Evolutionary conservation across 2,888 invertebrate genomes (phyloP).

Genomic region (Tetanocera ferruginea): DNA sequence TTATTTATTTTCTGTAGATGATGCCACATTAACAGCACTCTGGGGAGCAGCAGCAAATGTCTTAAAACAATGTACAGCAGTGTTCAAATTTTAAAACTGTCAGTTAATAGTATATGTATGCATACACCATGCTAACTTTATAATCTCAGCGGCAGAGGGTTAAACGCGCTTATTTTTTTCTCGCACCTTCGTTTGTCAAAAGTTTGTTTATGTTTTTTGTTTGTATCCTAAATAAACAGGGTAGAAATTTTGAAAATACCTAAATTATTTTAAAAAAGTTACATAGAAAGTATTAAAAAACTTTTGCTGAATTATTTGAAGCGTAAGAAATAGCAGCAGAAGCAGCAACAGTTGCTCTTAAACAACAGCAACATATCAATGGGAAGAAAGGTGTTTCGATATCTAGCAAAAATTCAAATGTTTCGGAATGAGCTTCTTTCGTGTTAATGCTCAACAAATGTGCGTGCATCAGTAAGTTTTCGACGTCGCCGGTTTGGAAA

Average conservation of each 20-base stretch:
- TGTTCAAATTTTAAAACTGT: too few species aligned
- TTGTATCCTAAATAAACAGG: too few species aligned
- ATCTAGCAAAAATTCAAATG: background rate
- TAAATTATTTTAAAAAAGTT: too few species aligned
- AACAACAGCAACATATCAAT: background rate
- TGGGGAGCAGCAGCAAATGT: background rate
- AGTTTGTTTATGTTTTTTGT: background rate
- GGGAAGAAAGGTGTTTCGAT: background rate
- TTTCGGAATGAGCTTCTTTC: background rate
- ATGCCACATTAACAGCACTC: slow-evolving; percentile 11
- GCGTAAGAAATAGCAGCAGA: too few species aligned
- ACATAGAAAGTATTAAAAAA: too few species aligned
- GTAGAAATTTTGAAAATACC: too few species aligned
- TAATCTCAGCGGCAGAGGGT: background rate
- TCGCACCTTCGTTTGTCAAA: slow-evolving; percentile 5
- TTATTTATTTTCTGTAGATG: slow-evolving; percentile 18
- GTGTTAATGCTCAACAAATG: slow-evolving; percentile 26
- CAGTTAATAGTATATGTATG: background rate
- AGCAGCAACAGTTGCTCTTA: slow-evolving; percentile 21
- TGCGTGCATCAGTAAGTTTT: slow-evolving; percentile 13
- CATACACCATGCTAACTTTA: background rate
- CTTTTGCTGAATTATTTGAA: too few species aligned
- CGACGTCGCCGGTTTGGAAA: slow-evolving; percentile 1
- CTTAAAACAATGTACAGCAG: background rate
- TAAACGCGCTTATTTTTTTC: background rate